Evolutionary conservation across 2,888 invertebrate species (phyloP).

Genomic region (Polyommatus iphigenia): DNA sequence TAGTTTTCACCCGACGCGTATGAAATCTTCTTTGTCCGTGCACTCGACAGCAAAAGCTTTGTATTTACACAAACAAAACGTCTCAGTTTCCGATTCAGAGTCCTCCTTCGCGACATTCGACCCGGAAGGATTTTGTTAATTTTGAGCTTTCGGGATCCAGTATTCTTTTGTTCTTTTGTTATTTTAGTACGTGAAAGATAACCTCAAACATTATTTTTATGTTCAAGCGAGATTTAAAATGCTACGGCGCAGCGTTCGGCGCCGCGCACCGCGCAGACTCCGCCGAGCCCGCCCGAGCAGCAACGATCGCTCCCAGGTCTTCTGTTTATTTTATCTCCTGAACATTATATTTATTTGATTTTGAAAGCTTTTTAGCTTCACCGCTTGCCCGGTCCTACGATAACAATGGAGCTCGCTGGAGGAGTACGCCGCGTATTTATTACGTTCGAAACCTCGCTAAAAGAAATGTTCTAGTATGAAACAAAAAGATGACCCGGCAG

Average conservation of each 20-base stretch:
- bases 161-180: conserved; percentile 57
- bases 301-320: conserved; percentile 47
- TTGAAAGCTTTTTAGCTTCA: conserved; percentile 27
- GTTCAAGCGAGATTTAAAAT: conserved; percentile 70
- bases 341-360: conserved; percentile 30
- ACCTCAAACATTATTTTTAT: conserved; percentile 78
- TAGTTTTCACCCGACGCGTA: conserved; percentile 56
- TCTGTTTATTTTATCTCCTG: conserved; percentile 25
- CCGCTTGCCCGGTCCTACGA: conserved; percentile 2
- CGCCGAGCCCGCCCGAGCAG: conserved; percentile 45
- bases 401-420: background rate
- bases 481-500: background rate
- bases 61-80: conserved; percentile 80
- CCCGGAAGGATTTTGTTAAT: conserved; percentile 55
- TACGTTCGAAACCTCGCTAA: background rate
- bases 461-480: conserved; percentile 19
- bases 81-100: conserved; percentile 70
- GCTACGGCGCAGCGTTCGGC: conserved; percentile 50
- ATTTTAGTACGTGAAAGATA: conserved; percentile 61
- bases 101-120: conserved; percentile 78
- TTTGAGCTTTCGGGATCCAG: conserved; percentile 51
- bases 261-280: conserved; percentile 46
- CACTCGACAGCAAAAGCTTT: conserved; percentile 77
- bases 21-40: conserved; percentile 76
- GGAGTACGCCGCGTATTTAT: conserved; percentile 12